Base-by-base conservation (phyloP, 1,140 invertebrate species). In the Psilanteris sp. region DNA sequence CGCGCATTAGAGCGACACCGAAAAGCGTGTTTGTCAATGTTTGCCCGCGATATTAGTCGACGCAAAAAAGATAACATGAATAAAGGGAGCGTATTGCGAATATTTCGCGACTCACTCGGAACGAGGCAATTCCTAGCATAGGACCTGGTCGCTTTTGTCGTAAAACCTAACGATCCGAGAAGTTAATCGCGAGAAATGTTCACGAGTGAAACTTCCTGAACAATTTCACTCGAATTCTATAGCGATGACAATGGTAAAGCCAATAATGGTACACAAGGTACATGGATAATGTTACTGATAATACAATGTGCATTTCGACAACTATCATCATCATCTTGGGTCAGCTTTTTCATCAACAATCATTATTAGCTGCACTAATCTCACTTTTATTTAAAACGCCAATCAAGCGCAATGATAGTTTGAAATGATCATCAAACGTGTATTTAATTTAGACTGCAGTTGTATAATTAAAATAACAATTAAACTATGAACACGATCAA, bases 101-200 rank as follows among this genome's bases (percentile, higher is more conserved):
- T 67, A 67, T 55, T 61, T 59, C 27, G 46, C 24, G 32, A 44
- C 26, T 52, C 55, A 27, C 46, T 62, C 18, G 29, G 22, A 57
- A 31, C 44, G 13, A 48, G 39, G 37, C 73, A 67, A 59, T 71
- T 76, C 66, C 43, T 39, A 37, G 59, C 50, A 50, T 36, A 48
- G 44, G 26, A 52, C 44, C 50, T 54, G 36, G 50, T 50, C 67
- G 54, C 44, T 57, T 76, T 68, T 46, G 39, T 78, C 76, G 57
- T 78, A 78, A 78, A 78, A 78, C 52, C 52, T 70, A 78, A 78
- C 76, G 70, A 70, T 29, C 64, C 76, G 59, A 70, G 64, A 72
- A 74, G 61, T 74, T 78, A 68, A 68, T 68, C 67, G 75, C 54
- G 50, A 77, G 75, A 68, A 73, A 73, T 72, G 67, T 68, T 73